Base-by-base conservation (phyloP, 2,113 vertebrate genomes). In the Corythoichthys intestinalis region DNA sequence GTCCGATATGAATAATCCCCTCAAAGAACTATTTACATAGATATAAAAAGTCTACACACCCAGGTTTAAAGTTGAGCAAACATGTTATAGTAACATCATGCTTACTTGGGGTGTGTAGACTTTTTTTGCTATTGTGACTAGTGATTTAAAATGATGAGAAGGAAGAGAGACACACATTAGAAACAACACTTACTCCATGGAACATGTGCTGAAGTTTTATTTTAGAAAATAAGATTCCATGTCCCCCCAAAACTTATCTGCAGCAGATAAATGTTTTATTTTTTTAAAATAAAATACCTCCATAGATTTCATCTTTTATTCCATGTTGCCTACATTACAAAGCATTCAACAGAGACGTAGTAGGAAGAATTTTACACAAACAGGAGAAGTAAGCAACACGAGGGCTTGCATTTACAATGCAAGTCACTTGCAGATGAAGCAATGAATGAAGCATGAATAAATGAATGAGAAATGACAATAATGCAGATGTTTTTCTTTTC, bases 211-310 rank as follows among this genome's bases (percentile, higher is more conserved):
- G 78, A 86, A 70, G 76, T 90, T 93, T 93, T 98, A 97, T 96
- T 98, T 89, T 47, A 63, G 96, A 97, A 98, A 99, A 99, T 98
- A 98, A 94, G 92, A 70, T 91, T 92, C 91, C 94, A 95, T 97
- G 95, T 96, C 93, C 92, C 91, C 92, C 86, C 91, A 82, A 88
- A 89, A 82, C 78, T 85, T 77, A 86, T 58, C 74, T 74, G 82
- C 83, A 79, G 83, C 82, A 83, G 86, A 92, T 94, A 93, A 93
- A 92, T 94, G 92, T 85, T 76, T 89, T 91, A 88, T 94, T 87
- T 94, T 87, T 93, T 90, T 94, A 94, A 96, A 97, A 97, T 97
- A 96, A 96, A 97, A 92, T 94, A 94, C 90, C 95, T 92, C 92
- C 93, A 93, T 94, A 91, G 76, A 90, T 87, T 87, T 89, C 80